Evolutionary conservation across 2,888 invertebrate species (phyloP).

Genomic region (Amphipoea lucens): DNA sequence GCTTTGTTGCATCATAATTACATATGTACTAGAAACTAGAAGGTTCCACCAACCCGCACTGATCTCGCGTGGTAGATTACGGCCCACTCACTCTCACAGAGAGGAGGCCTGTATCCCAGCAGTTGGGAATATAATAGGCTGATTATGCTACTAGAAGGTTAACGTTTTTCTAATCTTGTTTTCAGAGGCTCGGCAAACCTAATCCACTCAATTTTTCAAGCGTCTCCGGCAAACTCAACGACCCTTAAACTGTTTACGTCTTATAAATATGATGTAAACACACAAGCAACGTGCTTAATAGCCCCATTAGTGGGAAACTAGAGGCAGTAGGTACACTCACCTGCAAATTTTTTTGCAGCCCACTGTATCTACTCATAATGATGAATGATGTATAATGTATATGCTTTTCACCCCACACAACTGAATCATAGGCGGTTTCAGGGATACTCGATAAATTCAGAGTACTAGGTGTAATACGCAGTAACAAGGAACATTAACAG

Average conservation of each 20-base stretch:
- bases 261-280: conserved; percentile 21
- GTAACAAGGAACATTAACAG: not conserved
- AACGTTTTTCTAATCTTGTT: not conserved
- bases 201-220: not conserved
- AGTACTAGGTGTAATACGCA: not conserved
- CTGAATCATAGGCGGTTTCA: not conserved
- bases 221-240: not conserved
- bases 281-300: conserved; percentile 7
- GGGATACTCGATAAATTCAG: conserved; percentile 19
- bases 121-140: not conserved
- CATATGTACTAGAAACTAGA: no score
- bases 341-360: no score
- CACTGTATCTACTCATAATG: not conserved
- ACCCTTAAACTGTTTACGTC: conserved; percentile 7
- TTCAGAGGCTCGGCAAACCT: not conserved
- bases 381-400: no score
- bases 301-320: not conserved
- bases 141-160: not conserved
- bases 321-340: not conserved
- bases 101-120: not conserved
- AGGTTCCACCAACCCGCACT: not conserved
- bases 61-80: not conserved
- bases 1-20: not conserved
- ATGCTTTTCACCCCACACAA: conserved; percentile 3
- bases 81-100: not conserved